These are phyloP conservation scores for Phoxinus phoxinus DNA, from an alignment of 2,113 vertebrate species.

Conservation along the genomic window DNA sequence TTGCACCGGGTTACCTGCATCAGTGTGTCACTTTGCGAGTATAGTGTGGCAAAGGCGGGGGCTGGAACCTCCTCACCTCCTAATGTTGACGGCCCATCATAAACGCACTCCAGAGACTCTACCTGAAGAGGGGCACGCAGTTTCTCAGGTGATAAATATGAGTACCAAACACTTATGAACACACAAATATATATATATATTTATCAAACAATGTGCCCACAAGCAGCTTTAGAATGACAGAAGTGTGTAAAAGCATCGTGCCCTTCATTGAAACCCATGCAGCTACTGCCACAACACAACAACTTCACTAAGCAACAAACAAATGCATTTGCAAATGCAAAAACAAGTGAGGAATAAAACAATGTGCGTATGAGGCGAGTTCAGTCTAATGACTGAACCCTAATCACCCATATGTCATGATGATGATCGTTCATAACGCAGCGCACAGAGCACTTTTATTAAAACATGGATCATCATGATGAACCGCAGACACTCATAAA, in stretches of 20 bases:
- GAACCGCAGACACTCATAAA: neutral
- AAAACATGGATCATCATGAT: conserved; percentile 12
- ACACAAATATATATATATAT: neutral
- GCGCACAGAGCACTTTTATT: conserved; percentile 7
- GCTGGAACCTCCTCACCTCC: conserved; percentile 58
- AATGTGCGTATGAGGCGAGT: neutral
- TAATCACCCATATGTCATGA: conserved; percentile 7
- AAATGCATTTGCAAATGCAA: neutral
- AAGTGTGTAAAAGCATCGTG: neutral
- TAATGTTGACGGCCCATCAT: conserved; percentile 53
- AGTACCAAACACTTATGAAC: conserved; percentile 8
- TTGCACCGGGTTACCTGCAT: conserved; percentile 60
- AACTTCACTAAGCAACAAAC: conserved; percentile 17
- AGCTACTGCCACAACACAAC: neutral
- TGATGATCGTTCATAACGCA: conserved; percentile 8
- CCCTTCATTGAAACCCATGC: conserved; percentile 14
- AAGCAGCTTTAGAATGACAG: neutral
- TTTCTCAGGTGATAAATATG: conserved; percentile 29
- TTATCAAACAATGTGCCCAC: conserved; percentile 17
- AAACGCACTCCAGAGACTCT: conserved; percentile 65
- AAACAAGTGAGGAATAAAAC: neutral
- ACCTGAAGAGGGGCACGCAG: conserved; percentile 61
- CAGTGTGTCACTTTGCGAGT: conserved; percentile 53
- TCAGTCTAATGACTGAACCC: neutral
- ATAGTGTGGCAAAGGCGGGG: conserved; percentile 58